phyloP scores from a whole-genome alignment of 1,140 invertebrate genomes.

The Choristoneura fumiferana region DNA sequence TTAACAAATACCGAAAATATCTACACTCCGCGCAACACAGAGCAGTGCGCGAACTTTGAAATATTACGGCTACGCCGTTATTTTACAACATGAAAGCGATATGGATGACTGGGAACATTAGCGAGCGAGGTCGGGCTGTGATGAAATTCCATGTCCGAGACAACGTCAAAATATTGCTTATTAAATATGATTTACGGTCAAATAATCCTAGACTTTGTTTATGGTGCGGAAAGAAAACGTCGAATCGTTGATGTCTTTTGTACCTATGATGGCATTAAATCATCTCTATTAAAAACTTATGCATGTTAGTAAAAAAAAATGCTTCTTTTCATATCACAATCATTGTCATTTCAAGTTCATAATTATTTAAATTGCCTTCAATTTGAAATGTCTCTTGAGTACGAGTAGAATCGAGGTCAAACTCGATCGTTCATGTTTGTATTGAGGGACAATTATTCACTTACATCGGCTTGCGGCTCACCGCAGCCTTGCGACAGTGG shows the following conservation, averaged over 20 bases:
- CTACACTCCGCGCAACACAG: constrained; percentile 24
- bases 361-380: constrained; percentile 2
- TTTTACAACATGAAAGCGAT: not conserved
- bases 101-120: not conserved
- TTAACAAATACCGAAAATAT: constrained; percentile 52
- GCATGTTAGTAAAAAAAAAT: too few relatives aligned
- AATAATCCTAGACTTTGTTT: not conserved
- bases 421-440: not conserved
- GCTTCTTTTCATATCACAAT: too few relatives aligned
- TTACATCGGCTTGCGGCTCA: constrained; percentile 29
- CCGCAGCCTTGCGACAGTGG: constrained; percentile 45
- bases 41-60: constrained; percentile 18
- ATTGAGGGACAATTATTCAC: constrained; percentile 24
- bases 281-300: too few relatives aligned
- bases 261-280: not conserved
- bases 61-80: constrained; percentile 8
- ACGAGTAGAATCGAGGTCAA: not conserved
- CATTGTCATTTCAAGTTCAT: too few relatives aligned
- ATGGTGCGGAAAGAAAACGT: not conserved
- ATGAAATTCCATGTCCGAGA: constrained; percentile 8
- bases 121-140: not conserved
- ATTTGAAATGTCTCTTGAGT: not conserved
- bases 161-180: constrained; percentile 4
- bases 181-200: constrained; percentile 11
- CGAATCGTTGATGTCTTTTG: constrained; percentile 11